Evolutionary conservation across 1,140 invertebrate genomes (phyloP), one percentile per base, ranked within the genome.

Genomic region (Polyergus mexicanus): DNA sequence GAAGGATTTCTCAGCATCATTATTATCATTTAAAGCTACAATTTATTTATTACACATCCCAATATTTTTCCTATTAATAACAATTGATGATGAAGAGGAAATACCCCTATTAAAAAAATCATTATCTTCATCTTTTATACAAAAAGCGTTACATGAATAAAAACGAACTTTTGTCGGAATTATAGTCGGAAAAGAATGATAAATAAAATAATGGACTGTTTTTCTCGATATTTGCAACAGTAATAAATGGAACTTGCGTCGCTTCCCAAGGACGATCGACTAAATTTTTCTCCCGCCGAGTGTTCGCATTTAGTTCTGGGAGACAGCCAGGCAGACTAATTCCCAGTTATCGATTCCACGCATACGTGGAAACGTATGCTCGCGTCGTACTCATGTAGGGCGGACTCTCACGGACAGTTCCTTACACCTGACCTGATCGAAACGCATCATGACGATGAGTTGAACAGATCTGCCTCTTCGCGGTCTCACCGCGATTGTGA

Each of bases 281-380:
- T 60, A 44, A 83, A 83, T 72, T 83, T 83, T 83, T 83, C 54
- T 83, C 38, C 22, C 41, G 13, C n/a, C 68, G 54, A 41, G 65
- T 62, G 60, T 38, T 87, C 74, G 86, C 68, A 89, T 86, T 77
- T 85, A 89, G 86, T 86, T 90, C 88, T 87, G 88, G 86, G 89
- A 92, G 90, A 91, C 88, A 92, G 91, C 91, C 91, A 90, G 88
- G 91, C 92, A 91, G 90, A 93, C 92, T 92, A 91, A 93, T 93
- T 92, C 90, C 87, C 89, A 87, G 91, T 91, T 93, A 93, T 93
- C 91, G 92, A 93, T 93, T 93, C 69, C 77, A 91, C 89, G 89
- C 87, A 91, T 90, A 91, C 89, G 89, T 88, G 75, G 81, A 90
- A 90, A 88, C 86, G 84, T 84, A 90, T 76, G 69, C 63, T 72